Evolutionary conservation across 2,888 invertebrate species (phyloP), one percentile per base, ranked within the genome.

Genomic region (Drosophila anomalata): DNA sequence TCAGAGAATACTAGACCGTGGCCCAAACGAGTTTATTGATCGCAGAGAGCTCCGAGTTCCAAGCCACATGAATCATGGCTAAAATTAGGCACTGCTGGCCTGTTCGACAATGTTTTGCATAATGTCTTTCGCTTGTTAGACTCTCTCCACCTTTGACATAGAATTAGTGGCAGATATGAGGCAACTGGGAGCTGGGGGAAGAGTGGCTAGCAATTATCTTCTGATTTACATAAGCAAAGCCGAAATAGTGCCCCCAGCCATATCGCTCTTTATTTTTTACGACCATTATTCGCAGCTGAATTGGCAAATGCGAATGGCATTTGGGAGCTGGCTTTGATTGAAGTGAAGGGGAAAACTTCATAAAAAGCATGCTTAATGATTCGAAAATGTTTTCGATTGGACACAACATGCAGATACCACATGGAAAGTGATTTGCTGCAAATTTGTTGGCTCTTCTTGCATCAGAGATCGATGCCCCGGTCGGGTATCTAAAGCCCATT

Each of bases 271-370:
- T 47, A 60, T 31, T 73, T 55, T 53, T 53, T 31, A 44, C 56
- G 69, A 68, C 55, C 46, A 53, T 68, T 69, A 55, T 68, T 31
- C 47, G 39, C 44, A 67, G 26, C 55, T 75, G 42, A 79, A 77
- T 67, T 73, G 77, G 62, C 59, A 12, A 74, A 75, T 57, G 41
- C 26, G 52, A 52, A 59, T 67, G 52, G 29, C 54, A 36, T 51
- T 50, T 61, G 14, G 6, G 14, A 31, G 58, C 36, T 41, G 14
- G 20, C 33, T 52, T 55, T 57, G 59, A 65, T 72, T 57, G 53
- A 61, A 82, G 81, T 88, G 88, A 82, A 82, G 69, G 81, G 87
- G 79, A 86, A 74, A 79, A 68, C 54, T 58, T 73, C 53, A 66
- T 58, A 54, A 57, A 58, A 50, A 41, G 57, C 61, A 57, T 72